Percentiles rank a stretch among this genome's conserved stretches.
Evolutionary conservation across 1,140 invertebrate genomes (phyloP).

Genomic region (Oscheius sp.): DNA sequence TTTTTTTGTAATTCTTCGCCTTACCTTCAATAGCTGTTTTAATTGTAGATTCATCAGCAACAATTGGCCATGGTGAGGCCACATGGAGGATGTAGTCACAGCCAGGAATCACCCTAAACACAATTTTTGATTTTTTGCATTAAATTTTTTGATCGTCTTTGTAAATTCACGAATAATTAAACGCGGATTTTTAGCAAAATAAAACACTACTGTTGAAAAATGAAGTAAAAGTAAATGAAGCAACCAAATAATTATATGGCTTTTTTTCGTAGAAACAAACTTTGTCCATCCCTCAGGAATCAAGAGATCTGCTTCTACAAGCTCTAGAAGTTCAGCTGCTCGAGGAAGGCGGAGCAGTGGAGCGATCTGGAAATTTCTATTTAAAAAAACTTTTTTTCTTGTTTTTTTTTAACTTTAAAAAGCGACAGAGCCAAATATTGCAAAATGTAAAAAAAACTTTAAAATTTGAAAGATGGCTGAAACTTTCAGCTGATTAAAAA

Average conservation of each 20-base stretch:
- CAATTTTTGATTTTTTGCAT: conserved; percentile 53
- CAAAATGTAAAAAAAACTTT: not conserved
- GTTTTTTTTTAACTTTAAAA: no score
- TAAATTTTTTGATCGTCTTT: not conserved
- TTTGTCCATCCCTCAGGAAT: conserved; percentile 61
- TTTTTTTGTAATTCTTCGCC: not conserved
- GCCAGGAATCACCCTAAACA: conserved; percentile 65
- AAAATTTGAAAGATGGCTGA: no score
- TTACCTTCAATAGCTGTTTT: conserved; percentile 67
- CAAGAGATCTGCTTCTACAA: conserved; percentile 64
- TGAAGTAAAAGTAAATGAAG: not conserved
- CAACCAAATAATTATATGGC: not conserved
- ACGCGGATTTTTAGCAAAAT: not conserved
- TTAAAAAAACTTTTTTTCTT: not conserved
- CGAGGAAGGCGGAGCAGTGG: conserved; percentile 22
- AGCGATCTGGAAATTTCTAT: not conserved
- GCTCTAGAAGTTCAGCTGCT: conserved; percentile 62
- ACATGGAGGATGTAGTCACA: conserved; percentile 67
- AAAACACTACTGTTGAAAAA: not conserved
- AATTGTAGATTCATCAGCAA: conserved; percentile 63
- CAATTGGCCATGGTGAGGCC: conserved; percentile 67
- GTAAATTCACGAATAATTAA: not conserved
- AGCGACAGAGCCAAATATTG: not conserved
- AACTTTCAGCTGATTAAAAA: no score
- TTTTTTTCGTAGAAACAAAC: conserved; percentile 46